Base-by-base conservation (phyloP, 1,140 invertebrate species). In the Marisa cornuarietis region DNA sequence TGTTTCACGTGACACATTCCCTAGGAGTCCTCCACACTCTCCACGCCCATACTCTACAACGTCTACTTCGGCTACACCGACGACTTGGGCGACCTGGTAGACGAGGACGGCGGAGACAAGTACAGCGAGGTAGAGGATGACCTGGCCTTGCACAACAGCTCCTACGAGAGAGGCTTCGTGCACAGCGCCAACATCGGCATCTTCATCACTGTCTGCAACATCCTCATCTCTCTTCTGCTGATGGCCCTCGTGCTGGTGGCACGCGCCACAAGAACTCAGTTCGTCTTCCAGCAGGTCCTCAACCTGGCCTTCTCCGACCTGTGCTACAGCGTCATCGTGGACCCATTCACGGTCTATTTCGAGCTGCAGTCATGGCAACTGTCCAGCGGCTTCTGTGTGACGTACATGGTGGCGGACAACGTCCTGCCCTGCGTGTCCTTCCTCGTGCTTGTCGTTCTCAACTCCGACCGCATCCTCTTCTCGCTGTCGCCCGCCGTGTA, bases 361-460 rank as follows among this genome's bases (percentile, higher is more conserved):
- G 81, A 84, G 24, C 68, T 84, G 58, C 76, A 79, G 66, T 71
- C 79, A n/a, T 84, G 83, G 83, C 10, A 49, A 3, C 65, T 84
- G 18, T 81, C 79, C n/a, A 54, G 58, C 42, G 49, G n/a, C 42
- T 80, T 82, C 76, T 84, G 83, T 62, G 80, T 82, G 72, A 79
- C 81, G 7, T 84, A 81, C 81, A 82, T 84, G 81, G 78, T 84
- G 51, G 77, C 82, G 22, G 83, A 84, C 63, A 76, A 71, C 14
- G 66, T 76, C 13, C 63, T 84, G 24, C 83, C 83, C 31, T 79
- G 74, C 69, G 81, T 82, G 16, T 78, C 83, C 26, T 65, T 82
- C 51, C 54, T 84, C 18, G 71, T 63, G 11, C 76, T 84, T n/a
- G 49, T 81, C 22, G 26, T 71, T 4, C 73, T 84, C 66, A 82